Base-by-base conservation (phyloP, 1,140 invertebrate species). In the Euura lappo region DNA sequence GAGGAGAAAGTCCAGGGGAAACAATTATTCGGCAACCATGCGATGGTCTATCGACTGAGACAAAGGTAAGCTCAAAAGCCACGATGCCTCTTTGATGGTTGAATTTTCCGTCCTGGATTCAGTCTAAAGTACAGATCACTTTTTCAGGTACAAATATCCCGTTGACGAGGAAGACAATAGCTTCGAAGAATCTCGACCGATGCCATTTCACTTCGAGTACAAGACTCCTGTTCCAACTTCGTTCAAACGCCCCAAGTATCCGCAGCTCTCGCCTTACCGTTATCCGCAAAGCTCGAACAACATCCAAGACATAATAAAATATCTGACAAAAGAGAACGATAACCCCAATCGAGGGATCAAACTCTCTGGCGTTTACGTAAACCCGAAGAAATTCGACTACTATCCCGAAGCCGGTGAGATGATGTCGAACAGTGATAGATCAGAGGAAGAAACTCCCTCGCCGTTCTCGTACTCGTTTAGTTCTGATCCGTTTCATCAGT, bases 251-350 rank as follows among this genome's bases (percentile, higher is more conserved):
- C 67, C 69, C 0, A 86, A 84, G 47, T 89, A 88, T 71, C 88
- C 89, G 2, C 89, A 89, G 73, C 68, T 89, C 1, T 75, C 82
- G 3, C 86, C 86, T 13, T 89, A 88, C 64, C 77, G 82, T 46
- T 86, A 88, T 71, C 84, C 84, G 0, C 81, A 88, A 4, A 71
- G 82, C 0, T 88, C 89, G 0, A 82, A 87, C 28, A 90, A 85
- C 73, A 89, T 90, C 10, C 88, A 89, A 69, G 89, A 90, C 47
- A 87, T 90, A 44, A 85, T 90, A n/a, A 87, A 86, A 45, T 89
- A 88, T 28, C 73, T 88, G 69, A 78, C 81, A 0, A 83, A 80
- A 45, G 79, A 85, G 65, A 79, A 79, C 0, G 74, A 78, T 0
- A 72, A 78, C 46, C 72, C 79, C 0, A 84, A 83, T 64, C 79